Conservation (phyloP, 2,888 invertebrate genomes). For the Eurois occulta region DNA sequence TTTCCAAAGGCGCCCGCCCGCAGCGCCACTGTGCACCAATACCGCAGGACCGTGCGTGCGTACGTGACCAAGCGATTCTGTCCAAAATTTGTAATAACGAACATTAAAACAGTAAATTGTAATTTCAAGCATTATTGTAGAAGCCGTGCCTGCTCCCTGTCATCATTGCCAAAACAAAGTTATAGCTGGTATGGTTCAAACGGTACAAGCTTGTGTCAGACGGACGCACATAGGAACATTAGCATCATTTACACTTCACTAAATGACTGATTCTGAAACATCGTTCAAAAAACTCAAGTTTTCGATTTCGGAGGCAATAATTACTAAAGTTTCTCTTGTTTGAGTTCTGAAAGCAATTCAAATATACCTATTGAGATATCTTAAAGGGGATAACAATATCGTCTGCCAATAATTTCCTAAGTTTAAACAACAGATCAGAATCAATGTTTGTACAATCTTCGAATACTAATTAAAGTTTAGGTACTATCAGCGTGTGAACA, state of each 20-base stretch:
- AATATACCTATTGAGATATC: slow-evolving; percentile 19
- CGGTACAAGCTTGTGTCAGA: not conserved
- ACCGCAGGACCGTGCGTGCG: too few relatives aligned
- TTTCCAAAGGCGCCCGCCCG: too few relatives aligned
- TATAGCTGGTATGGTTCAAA: not conserved
- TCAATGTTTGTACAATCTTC: slow-evolving; percentile 18
- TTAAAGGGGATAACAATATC: slow-evolving; percentile 23
- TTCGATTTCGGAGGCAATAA: slow-evolving; percentile 23
- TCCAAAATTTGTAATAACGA: too few relatives aligned
- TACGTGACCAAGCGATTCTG: too few relatives aligned
- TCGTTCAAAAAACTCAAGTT: slow-evolving; percentile 21
- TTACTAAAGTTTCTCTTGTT: slow-evolving; percentile 26
- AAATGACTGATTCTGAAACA: not conserved
- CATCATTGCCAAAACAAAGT: not conserved
- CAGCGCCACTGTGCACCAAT: too few relatives aligned
- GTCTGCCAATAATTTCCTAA: slow-evolving; percentile 23
- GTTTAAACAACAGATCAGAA: slow-evolving; percentile 35
- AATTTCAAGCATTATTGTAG: too few relatives aligned
- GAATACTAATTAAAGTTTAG: slow-evolving; percentile 27
- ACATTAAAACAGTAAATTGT: too few relatives aligned
- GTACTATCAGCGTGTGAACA: not conserved
- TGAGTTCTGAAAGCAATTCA: slow-evolving; percentile 33
- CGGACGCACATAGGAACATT: not conserved
- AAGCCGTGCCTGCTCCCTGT: too few relatives aligned
- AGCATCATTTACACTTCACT: too few relatives aligned